These are phyloP conservation scores for Telmatherina bonti DNA, from an alignment of 2,797 vertebrate species.

Conservation along the genomic window DNA sequence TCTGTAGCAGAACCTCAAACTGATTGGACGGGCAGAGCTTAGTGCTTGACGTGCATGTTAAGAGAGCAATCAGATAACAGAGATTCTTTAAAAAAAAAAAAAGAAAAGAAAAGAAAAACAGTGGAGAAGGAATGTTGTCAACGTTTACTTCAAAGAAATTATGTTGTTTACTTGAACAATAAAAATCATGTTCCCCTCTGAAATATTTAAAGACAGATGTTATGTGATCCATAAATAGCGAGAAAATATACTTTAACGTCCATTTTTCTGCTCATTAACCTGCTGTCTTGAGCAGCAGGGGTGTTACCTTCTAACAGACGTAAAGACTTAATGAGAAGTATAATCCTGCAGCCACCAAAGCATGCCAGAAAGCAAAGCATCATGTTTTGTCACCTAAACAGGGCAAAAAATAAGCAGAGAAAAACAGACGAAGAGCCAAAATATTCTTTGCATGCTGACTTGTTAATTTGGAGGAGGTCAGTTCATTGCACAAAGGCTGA, in stretches of 20 bases:
- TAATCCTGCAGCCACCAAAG: constrained; percentile 70
- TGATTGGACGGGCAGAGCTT: constrained; percentile 91
- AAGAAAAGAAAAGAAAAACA: not conserved
- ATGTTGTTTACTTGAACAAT: constrained; percentile 19
- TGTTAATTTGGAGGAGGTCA: constrained; percentile 76
- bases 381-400: constrained; percentile 60
- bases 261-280: constrained; percentile 60
- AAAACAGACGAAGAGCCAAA: constrained; percentile 28
- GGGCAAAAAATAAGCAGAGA: constrained; percentile 12
- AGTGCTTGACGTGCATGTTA: constrained; percentile 95
- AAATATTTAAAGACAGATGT: constrained; percentile 33
- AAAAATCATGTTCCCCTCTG: constrained; percentile 38
- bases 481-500: constrained; percentile 84
- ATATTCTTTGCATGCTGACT: constrained; percentile 78
- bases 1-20: constrained; percentile 99
- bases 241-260: constrained; percentile 47
- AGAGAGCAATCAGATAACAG: constrained; percentile 49
- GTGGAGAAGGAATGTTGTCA: constrained; percentile 36
- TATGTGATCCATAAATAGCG: constrained; percentile 30
- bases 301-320: constrained; percentile 69
- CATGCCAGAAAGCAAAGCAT: constrained; percentile 78
- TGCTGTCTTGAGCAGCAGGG: constrained; percentile 81
- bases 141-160: constrained; percentile 26
- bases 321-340: constrained; percentile 53
- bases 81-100: constrained; percentile 9